Base-by-base conservation (phyloP, 2,888 invertebrate genomes). In the Rhyacophila evoluta region DNA sequence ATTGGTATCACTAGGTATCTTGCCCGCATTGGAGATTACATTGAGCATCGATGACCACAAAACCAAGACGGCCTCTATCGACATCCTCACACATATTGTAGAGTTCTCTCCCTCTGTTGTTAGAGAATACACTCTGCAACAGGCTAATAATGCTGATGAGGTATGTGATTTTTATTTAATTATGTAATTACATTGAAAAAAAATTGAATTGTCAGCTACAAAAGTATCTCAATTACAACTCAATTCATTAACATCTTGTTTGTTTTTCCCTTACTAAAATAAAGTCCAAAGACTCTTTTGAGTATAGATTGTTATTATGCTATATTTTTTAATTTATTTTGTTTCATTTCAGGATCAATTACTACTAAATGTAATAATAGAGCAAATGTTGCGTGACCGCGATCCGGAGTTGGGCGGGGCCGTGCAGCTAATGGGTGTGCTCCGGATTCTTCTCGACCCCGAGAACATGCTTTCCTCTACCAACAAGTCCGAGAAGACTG, bases 401-500 rank as follows among this genome's bases (percentile, higher is more conserved):
- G 99, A 99, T 88, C 97, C 98, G 79, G 99, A 99, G 89, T 89
- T 99, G 83, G 98, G 98, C 81, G 97, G 98, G 84, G 99, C 99
- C 78, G 97, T 98, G 83, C 98, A 98, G 89, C 91, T 99, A 82
- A 97, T 97, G 92, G 97, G 98, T 77, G 97, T 99, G 75, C 89
- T 99, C 39, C 93, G 97, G 85, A 93, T 98, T 83, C 90, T 99
- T 36, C 91, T 99, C 72, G 99, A 99, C 88, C 99, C 99, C 5
- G 99, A 99, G 87, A 99, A 98, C 87, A 99, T 99, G 98, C 90
- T 98, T 83, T 94, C 96, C 78, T 94, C 96, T 75, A 93, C 95
- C 75, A 97, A 96, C 88, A 97, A 98, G 89, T 96, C 97, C 78
- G 99, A 99, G 90, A 98, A 98, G 88, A 96, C 97, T 15, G 99